Evolutionary conservation across 2,888 invertebrate species (phyloP).

Genomic region (Chrysolina americana): DNA sequence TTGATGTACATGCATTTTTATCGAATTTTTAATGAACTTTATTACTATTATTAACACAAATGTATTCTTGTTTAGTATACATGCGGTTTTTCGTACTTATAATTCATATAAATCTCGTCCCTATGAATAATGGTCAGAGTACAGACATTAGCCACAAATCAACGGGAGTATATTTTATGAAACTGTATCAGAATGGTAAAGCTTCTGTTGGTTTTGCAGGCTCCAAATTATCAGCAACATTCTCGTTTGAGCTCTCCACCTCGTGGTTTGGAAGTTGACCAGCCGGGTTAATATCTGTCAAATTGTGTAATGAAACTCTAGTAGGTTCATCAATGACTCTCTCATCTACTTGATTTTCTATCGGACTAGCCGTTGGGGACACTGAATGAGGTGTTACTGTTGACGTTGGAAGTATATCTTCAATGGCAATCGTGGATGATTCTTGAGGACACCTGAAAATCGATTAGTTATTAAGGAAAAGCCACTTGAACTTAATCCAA

Average conservation of each 20-base stretch:
- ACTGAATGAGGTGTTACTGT: slow-evolving; percentile 35
- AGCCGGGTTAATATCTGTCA: not conserved
- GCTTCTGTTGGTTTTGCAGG: slow-evolving; percentile 26
- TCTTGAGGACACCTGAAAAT: slow-evolving; percentile 40
- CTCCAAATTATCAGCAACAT: not conserved
- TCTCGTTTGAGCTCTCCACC: slow-evolving; percentile 3
- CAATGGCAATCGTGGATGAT: slow-evolving; percentile 41
- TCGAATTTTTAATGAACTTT: too few species aligned
- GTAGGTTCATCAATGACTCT: not conserved
- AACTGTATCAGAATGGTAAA: slow-evolving; percentile 4
- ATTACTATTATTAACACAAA: too few species aligned
- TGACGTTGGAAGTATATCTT: slow-evolving; percentile 52
- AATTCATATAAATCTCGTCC: too few species aligned
- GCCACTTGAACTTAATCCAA: too few species aligned
- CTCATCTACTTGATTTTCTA: not conserved
- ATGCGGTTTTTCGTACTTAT: too few species aligned
- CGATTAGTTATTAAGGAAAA: not conserved
- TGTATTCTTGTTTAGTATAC: too few species aligned
- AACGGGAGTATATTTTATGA: not conserved
- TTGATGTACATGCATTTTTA: too few species aligned
- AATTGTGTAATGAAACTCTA: not conserved
- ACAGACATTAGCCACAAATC: not conserved
- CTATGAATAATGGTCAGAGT: not conserved
- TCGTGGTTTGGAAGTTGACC: not conserved
- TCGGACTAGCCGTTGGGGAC: not conserved